Percentiles rank a stretch among this genome's conserved stretches.
Conservation (phyloP, 2,113 vertebrate genomes). For the human (Homo sapiens) region GRCh38 chr21:31948501-31949000, state of each 20-base stretch:
- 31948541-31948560: not conserved
- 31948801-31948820: not conserved
- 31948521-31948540: not conserved
- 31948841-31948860: not conserved
- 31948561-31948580: not conserved
- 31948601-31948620: not conserved
- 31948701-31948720: not conserved
- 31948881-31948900: not conserved
- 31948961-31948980: accelerated
- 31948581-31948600: not conserved
- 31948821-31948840: not conserved
- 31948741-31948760: not conserved
- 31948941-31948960: not conserved
- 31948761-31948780: not conserved
- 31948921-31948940: not conserved
- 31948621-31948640: no score
- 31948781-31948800: no score
- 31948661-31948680: not conserved
- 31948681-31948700: not conserved
- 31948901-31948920: not conserved
- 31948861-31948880: not conserved
- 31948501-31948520: not conserved
- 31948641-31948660: no score
- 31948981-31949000: not conserved
- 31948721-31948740: not conserved